Conservation (phyloP, 2,113 vertebrate species). For the Nothocercus nigrocapillus region DNA sequence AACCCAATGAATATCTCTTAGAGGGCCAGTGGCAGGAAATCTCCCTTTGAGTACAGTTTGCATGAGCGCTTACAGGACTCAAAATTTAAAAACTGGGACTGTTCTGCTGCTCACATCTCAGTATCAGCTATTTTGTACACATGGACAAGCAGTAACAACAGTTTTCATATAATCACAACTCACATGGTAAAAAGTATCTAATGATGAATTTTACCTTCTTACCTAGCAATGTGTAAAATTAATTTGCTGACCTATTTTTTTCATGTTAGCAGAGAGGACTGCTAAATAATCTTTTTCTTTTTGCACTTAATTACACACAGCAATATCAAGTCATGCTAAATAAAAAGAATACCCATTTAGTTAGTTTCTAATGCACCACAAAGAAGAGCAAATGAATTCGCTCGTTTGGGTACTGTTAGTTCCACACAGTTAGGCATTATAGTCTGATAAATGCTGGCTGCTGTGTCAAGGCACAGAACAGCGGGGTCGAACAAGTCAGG, state of each 20-base stretch:
- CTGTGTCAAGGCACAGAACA: neutral
- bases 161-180: neutral
- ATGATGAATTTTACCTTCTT: conserved; percentile 6
- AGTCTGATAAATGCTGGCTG: neutral
- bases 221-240: conserved; percentile 9
- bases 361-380: conserved; percentile 23
- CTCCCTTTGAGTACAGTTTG: neutral
- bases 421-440: conserved; percentile 55
- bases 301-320: neutral
- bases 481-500: neutral
- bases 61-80: neutral
- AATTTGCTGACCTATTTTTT: conserved; percentile 9
- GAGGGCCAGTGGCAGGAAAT: neutral
- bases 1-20: neutral
- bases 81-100: neutral
- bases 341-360: conserved; percentile 12
- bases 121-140: neutral
- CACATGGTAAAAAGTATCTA: neutral
- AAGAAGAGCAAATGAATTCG: conserved; percentile 25
- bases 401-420: conserved; percentile 57
- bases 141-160: neutral
- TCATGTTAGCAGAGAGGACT: neutral
- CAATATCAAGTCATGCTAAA: conserved; percentile 22
- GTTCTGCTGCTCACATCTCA: neutral
- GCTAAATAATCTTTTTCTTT: neutral